A percentile compares a stretch with the other conserved stretches of the same genome.
These are phyloP conservation scores for Mormyrops boulengeri DNA, from an alignment of 2,797 vertebrate species.

Conservation along the genomic window DNA sequence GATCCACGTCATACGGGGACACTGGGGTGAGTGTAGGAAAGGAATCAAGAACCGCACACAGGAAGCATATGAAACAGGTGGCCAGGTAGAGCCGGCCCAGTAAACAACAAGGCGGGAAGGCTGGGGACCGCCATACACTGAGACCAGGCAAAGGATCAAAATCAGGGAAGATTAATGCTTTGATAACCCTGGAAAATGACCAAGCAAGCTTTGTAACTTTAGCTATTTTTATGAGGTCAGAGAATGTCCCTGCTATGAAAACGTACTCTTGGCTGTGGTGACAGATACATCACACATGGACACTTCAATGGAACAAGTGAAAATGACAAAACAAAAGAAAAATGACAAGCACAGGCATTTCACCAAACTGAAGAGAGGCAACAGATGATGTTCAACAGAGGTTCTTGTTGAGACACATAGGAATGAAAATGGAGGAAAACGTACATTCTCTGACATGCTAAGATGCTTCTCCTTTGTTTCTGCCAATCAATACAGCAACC, in stretches of 20 bases:
- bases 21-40: not conserved
- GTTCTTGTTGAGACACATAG: not conserved
- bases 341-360: not conserved
- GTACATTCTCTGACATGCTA: not conserved
- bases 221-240: constrained; percentile 4
- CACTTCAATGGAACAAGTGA: not conserved
- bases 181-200: not conserved
- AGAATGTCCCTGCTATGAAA: not conserved
- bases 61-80: not conserved
- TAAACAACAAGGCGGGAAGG: constrained; percentile 5
- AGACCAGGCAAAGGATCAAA: not conserved
- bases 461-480: not conserved
- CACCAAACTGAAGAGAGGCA: not conserved
- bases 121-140: not conserved
- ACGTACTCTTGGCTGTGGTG: not conserved
- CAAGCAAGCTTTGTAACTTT: not conserved
- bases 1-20: not conserved
- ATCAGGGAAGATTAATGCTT: not conserved
- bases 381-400: not conserved
- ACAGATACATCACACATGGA: not conserved
- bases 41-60: not conserved
- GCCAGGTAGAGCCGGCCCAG: not conserved
- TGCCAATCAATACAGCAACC: not conserved
- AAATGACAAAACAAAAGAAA: not conserved
- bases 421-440: not conserved